Percentiles rank a stretch among this genome's conserved stretches.
Conservation (phyloP, 2,888 invertebrate species). For the Philereme vetulata region DNA sequence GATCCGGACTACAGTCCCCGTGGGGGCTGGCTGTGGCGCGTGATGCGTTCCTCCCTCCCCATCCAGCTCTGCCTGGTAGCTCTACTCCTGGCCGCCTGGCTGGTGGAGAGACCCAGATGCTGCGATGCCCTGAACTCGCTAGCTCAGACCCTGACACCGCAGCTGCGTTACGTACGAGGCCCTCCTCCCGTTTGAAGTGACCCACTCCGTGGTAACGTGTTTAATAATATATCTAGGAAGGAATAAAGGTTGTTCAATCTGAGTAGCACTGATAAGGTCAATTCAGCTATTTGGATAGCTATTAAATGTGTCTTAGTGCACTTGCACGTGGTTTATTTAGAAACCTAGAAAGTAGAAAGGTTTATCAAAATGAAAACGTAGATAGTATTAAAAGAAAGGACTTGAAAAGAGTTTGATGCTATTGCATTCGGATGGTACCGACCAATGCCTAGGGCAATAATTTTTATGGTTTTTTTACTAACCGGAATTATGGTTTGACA, state of each 20-base stretch:
- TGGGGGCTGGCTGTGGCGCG: conserved; percentile 88
- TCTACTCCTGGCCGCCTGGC: conserved; percentile 88
- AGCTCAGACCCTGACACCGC: conserved; percentile 90
- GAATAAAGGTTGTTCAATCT: conserved; percentile 20
- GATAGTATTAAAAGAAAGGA: too few relatives aligned
- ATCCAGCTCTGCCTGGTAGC: conserved; percentile 90
- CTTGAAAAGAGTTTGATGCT: too few relatives aligned
- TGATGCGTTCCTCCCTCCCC: conserved; percentile 90
- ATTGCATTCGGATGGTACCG: conserved; percentile 9
- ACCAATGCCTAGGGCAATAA: conserved; percentile 52
- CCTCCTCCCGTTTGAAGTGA: conserved; percentile 89
- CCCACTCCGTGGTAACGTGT: conserved; percentile 25
- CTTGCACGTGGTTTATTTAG: conserved; percentile 2
- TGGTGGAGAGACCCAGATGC: conserved; percentile 90
- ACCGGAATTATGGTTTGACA: conserved; percentile 45
- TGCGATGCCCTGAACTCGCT: conserved; percentile 91
- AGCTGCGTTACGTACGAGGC: conserved; percentile 91
- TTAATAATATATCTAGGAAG: conserved; percentile 11
- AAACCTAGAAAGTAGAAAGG: conserved; percentile 4
- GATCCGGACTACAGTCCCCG: conserved; percentile 83
- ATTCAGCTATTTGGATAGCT: conserved; percentile 27
- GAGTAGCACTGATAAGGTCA: conserved; percentile 18
- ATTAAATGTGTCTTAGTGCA: conserved; percentile 24
- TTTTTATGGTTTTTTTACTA: conserved; percentile 50
- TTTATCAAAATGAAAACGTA: not conserved